phyloP scores from a whole-genome alignment of 2,113 vertebrate genomes.

The Antechinus flavipes region DNA sequence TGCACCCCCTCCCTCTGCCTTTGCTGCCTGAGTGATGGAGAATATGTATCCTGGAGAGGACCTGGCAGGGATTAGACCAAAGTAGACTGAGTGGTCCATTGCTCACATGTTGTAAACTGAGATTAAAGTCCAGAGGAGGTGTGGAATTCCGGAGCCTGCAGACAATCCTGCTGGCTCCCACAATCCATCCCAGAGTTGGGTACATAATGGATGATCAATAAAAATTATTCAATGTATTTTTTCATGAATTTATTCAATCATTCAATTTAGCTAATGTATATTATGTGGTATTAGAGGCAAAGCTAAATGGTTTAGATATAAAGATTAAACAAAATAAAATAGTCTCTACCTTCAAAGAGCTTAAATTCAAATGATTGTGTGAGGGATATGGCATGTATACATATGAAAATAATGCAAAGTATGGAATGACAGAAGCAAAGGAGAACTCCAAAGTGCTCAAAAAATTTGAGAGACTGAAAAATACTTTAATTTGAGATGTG shows the following conservation, averaged over 20 bases:
- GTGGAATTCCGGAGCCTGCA: background rate
- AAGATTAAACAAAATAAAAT: background rate
- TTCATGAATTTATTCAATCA: background rate
- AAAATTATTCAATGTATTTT: background rate
- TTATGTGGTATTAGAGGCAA: background rate
- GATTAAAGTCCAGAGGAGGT: background rate
- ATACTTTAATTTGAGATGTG: background rate
- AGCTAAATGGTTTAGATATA: background rate
- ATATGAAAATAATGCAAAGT: background rate
- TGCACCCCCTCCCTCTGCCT: background rate
- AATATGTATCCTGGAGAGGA: background rate
- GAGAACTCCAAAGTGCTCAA: background rate
- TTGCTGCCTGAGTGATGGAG: background rate
- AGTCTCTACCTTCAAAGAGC: background rate
- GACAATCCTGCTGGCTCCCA: background rate
- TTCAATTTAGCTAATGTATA: background rate
- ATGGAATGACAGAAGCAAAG: background rate
- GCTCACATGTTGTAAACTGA: conserved; percentile 4
- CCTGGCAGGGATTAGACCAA: conserved; percentile 8
- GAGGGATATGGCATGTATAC: background rate
- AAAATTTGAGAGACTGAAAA: background rate
- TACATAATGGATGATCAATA: background rate
- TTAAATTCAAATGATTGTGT: background rate
- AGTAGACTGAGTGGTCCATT: background rate
- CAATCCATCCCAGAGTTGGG: background rate